Evolutionary conservation across 2,797 vertebrate species (phyloP).

Genomic region (Labroides dimidiatus): DNA sequence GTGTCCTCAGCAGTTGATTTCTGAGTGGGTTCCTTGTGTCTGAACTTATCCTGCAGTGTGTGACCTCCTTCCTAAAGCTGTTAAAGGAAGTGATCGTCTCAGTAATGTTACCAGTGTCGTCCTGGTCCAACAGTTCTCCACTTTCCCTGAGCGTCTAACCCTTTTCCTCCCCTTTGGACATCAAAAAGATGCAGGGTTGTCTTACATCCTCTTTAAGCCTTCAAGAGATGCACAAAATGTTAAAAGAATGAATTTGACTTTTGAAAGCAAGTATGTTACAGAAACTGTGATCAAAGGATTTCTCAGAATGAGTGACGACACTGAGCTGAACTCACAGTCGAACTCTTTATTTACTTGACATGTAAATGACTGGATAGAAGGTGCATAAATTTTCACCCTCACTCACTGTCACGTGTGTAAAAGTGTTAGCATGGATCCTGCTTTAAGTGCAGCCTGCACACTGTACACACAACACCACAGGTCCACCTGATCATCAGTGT

Average conservation of each 20-base stretch:
- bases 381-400: conserved; percentile 32
- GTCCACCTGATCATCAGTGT: background rate
- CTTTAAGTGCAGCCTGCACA: background rate
- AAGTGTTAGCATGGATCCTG: background rate
- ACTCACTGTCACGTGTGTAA: conserved; percentile 3
- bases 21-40: background rate
- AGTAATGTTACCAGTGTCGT: too few species aligned
- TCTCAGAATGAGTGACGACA: background rate
- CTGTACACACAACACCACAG: background rate
- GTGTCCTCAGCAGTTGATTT: background rate
- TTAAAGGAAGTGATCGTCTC: too few species aligned
- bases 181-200: background rate
- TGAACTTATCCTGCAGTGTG: background rate
- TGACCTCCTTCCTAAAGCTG: too few species aligned
- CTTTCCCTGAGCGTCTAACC: background rate
- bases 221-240: background rate
- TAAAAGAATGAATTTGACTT: background rate
- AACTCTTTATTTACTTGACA: conserved; percentile 6
- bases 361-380: conserved; percentile 19
- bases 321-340: conserved; percentile 8
- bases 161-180: background rate
- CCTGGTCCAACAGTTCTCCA: background rate
- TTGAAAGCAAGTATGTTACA: too few species aligned
- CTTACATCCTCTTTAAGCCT: background rate
- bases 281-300: background rate